Evolutionary conservation across 2,797 vertebrate species (phyloP).

Genomic region (Gallirallus australis): DNA sequence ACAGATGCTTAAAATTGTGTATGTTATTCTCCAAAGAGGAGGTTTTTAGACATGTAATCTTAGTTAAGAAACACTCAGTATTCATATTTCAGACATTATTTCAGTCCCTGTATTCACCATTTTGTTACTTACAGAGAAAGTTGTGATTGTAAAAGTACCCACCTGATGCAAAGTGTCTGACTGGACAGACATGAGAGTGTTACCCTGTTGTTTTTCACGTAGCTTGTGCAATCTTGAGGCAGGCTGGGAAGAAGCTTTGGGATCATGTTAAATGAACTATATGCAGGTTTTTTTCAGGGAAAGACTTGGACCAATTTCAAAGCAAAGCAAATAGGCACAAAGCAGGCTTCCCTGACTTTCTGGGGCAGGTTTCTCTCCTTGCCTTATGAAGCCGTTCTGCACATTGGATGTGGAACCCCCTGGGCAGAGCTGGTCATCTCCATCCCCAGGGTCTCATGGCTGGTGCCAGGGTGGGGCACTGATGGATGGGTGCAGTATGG

Average conservation of each 20-base stretch:
- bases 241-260: background rate
- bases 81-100: background rate
- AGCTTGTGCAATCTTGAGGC: background rate
- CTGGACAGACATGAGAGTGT: background rate
- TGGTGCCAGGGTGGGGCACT: background rate
- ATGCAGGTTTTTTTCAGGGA: background rate
- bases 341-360: background rate
- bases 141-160: background rate
- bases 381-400: fast-evolving
- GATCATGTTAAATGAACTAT: background rate
- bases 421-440: background rate
- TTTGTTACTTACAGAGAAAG: background rate
- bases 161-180: background rate
- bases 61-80: background rate
- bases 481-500: fast-evolving
- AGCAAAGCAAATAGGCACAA: background rate
- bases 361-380: no score
- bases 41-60: background rate
- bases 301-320: background rate
- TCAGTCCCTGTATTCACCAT: background rate
- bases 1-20: background rate
- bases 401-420: background rate
- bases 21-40: background rate
- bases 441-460: background rate
- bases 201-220: background rate